Evolutionary conservation across 2,888 invertebrate species (phyloP).

Genomic region (Tetragonisca angustula): DNA sequence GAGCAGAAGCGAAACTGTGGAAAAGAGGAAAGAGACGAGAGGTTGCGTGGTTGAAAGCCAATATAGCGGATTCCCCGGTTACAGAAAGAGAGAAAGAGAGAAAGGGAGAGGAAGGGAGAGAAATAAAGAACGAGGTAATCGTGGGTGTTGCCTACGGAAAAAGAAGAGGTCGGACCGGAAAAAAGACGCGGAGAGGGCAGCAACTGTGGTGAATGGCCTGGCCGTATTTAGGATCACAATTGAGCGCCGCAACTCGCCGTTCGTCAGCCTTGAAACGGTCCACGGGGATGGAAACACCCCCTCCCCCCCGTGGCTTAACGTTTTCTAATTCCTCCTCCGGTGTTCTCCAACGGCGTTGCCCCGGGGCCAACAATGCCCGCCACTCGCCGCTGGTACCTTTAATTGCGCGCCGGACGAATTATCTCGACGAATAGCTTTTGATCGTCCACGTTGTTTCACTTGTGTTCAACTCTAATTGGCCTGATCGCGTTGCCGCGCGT

Average conservation of each 20-base stretch:
- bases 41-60: conserved; percentile 69
- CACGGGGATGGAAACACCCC: conserved; percentile 52
- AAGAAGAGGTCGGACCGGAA: neutral
- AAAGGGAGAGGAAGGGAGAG: neutral
- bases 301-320: conserved; percentile 51
- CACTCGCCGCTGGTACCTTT: neutral
- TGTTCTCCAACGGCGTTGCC: conserved; percentile 29
- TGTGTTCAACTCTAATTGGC: conserved; percentile 9
- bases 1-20: neutral
- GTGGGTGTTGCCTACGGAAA: conserved; percentile 53
- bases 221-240: conserved; percentile 65
- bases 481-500: neutral
- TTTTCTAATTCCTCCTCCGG: conserved; percentile 59
- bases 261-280: conserved; percentile 45
- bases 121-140: conserved; percentile 58
- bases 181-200: conserved; percentile 11
- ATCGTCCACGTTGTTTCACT: conserved; percentile 28
- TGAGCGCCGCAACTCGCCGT: conserved; percentile 51
- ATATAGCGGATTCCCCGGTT: conserved; percentile 63
- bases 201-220: conserved; percentile 52
- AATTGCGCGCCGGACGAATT: conserved; percentile 44
- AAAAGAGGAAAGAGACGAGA: conserved; percentile 33
- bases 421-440: conserved; percentile 21
- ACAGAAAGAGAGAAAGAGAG: conserved; percentile 4
- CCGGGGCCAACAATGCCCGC: conserved; percentile 12